Evolutionary conservation across 1,140 invertebrate genomes (phyloP).

Genomic region (Akabosia matsudoensis): DNA sequence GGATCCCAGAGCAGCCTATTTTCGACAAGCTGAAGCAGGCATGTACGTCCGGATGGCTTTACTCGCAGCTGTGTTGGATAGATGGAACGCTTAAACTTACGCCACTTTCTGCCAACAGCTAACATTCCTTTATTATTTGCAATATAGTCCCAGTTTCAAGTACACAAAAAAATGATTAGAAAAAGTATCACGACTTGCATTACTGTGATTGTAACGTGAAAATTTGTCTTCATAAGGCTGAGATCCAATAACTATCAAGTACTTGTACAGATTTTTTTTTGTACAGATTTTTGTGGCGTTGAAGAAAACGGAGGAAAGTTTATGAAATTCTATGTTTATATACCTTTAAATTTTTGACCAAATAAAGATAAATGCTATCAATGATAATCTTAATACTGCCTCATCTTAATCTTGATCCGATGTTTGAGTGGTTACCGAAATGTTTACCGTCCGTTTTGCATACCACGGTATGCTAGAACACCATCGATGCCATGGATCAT

Average conservation of each 20-base stretch:
- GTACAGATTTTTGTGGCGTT: not conserved
- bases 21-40: constrained; percentile 95
- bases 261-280: not conserved
- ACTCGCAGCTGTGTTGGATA: constrained; percentile 82
- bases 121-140: too few species aligned
- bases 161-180: too few species aligned
- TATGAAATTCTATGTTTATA: not conserved
- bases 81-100: constrained; percentile 45
- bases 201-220: not conserved
- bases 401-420: not conserved
- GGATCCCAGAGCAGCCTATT: constrained; percentile 95
- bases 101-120: too few species aligned
- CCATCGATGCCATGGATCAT: constrained; percentile 69
- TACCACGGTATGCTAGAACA: constrained; percentile 66
- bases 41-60: constrained; percentile 98
- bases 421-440: not conserved
- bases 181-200: too few species aligned
- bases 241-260: not conserved
- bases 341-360: not conserved
- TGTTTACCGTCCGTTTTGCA: constrained; percentile 52
- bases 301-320: not conserved
- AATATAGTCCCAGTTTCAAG: too few species aligned
- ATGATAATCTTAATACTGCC: not conserved
- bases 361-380: not conserved
- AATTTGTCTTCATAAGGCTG: not conserved